A percentile compares a stretch with the other conserved stretches of the same genome.
phyloP scores from a whole-genome alignment of 2,113 vertebrate genomes.

The Zosterops pallidus region DNA sequence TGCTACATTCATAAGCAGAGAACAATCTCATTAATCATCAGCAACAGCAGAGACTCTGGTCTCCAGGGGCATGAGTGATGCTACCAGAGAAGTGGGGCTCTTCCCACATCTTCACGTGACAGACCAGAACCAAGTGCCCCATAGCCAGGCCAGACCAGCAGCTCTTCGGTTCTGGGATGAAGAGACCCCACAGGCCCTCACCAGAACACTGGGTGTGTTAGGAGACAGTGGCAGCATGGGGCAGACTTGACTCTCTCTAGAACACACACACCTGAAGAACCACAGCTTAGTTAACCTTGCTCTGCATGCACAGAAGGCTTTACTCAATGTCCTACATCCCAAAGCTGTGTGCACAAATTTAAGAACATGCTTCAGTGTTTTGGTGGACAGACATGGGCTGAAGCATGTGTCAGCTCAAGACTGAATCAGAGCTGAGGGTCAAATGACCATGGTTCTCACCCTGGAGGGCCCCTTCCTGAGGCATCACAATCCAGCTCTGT shows the following conservation, averaged over 20 bases:
- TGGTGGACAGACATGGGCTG: neutral
- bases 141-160: neutral
- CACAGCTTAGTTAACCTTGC: neutral
- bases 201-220: neutral
- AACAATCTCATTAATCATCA: neutral
- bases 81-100: neutral
- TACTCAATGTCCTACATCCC: neutral
- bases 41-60: neutral
- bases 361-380: fast-evolving
- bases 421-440: neutral
- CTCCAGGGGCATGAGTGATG: neutral
- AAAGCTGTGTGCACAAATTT: neutral
- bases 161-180: neutral
- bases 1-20: neutral
- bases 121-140: neutral
- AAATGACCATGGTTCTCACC: neutral
- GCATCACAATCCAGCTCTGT: neutral
- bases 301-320: neutral
- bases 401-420: neutral
- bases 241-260: neutral
- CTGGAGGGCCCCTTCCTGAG: too few species aligned
- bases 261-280: neutral
- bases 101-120: neutral
- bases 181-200: neutral
- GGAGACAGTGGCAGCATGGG: neutral